Evolutionary conservation across 92 coral and sea anemone species (phyloP).

Genomic region (Chrysogorgia sp.): DNA sequence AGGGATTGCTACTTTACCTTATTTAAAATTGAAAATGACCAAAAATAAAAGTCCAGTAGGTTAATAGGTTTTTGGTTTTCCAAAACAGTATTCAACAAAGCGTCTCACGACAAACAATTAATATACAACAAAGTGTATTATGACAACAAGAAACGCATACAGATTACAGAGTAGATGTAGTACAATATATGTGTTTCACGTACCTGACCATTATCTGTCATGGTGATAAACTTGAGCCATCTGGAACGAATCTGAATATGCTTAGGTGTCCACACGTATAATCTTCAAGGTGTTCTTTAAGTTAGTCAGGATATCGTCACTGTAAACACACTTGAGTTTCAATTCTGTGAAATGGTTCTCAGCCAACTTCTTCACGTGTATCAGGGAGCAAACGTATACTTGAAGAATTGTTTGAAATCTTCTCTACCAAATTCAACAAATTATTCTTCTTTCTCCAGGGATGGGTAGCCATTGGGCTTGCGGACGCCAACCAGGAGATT

Average conservation of each 20-base stretch:
- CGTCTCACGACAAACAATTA: no score
- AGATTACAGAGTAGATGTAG: no score
- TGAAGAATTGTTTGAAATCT: constrained; percentile 4
- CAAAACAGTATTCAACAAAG: no score
- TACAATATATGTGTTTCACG: no score
- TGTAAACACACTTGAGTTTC: constrained; percentile 8
- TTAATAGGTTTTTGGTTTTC: no score
- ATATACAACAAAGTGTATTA: no score
- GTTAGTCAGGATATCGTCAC: constrained; percentile 4
- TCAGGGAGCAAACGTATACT: constrained; percentile 14
- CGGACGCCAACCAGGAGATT: constrained; percentile 1
- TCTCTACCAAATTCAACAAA: constrained; percentile 18
- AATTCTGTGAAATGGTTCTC: constrained; percentile 21
- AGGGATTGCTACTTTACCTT: neutral
- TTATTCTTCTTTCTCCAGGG: constrained; percentile 1
- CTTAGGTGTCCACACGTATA: constrained; percentile 12
- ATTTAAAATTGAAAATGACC: no score
- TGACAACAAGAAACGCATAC: no score
- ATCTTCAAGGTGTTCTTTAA: constrained; percentile 18
- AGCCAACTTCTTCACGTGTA: neutral
- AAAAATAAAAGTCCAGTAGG: no score
- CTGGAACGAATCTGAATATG: neutral
- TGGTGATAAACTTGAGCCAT: no score
- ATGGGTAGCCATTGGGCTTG: constrained; percentile 10
- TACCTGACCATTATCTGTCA: no score